Evolutionary conservation across 2,797 vertebrate species (phyloP).

Genomic region (Glossophaga mutica): DNA sequence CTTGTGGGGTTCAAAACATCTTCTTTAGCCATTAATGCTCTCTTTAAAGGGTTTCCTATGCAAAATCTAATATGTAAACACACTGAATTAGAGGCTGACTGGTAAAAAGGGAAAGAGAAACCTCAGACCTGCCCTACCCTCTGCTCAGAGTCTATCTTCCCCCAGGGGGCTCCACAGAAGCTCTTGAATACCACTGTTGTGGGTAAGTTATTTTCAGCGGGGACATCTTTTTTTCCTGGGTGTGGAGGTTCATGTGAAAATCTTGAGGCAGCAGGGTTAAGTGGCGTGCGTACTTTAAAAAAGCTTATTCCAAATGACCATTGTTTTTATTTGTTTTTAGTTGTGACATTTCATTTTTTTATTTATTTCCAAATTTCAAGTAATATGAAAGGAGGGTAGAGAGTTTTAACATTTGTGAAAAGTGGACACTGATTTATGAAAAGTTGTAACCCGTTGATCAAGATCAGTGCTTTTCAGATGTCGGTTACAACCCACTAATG

Average conservation of each 20-base stretch:
- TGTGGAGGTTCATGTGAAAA: background rate
- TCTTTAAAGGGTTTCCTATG: background rate
- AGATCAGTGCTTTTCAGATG: background rate
- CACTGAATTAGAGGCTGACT: background rate
- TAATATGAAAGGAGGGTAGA: background rate
- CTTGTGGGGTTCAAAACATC: background rate
- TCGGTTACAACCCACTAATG: background rate
- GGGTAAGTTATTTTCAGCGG: background rate
- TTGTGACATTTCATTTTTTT: background rate
- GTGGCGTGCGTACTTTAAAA: background rate
- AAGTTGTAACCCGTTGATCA: background rate
- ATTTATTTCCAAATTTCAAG: background rate
- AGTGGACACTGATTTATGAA: background rate
- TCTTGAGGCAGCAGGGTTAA: background rate
- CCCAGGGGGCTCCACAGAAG: background rate
- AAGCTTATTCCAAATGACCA: background rate
- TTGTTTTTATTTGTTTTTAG: background rate
- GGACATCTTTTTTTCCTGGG: background rate
- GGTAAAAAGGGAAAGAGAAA: background rate
- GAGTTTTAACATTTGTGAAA: background rate
- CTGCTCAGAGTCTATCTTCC: background rate
- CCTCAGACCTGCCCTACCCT: background rate
- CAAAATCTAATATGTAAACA: background rate
- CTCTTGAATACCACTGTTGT: background rate
- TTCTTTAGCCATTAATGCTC: background rate